These are phyloP conservation scores for Ptyas mucosa DNA, from an alignment of 2,113 vertebrate genomes.

Conservation along the genomic window DNA sequence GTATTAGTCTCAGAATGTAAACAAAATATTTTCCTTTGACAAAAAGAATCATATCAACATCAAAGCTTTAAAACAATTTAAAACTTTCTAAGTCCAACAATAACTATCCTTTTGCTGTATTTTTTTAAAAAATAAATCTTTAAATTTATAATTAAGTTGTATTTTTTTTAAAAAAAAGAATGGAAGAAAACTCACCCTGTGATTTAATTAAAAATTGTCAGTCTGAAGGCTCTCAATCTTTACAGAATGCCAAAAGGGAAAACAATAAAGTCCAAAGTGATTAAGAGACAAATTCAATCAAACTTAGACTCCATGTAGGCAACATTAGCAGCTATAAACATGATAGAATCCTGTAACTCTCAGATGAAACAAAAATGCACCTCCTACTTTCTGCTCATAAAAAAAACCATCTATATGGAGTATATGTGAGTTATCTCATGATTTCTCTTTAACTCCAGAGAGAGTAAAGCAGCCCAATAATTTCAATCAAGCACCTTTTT, in stretches of 20 bases:
- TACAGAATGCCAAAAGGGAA: not conserved
- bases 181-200: not conserved
- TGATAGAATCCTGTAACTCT: not conserved
- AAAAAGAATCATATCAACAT: not conserved
- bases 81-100: not conserved
- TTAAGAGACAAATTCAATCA: not conserved
- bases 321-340: not conserved
- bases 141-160: not conserved
- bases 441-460: not conserved
- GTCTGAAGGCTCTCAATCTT: not conserved
- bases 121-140: not conserved
- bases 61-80: not conserved
- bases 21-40: not conserved
- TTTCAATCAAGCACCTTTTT: not conserved
- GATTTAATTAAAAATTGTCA: not conserved
- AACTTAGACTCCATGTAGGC: not conserved
- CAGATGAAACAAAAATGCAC: not conserved
- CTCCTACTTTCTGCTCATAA: not conserved
- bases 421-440: too few relatives aligned
- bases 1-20: not conserved
- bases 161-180: not conserved
- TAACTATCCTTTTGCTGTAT: not conserved
- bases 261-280: not conserved
- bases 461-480: not conserved
- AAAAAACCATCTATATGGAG: not conserved